phyloP scores from a whole-genome alignment of 2,797 vertebrate genomes.

The Microctenopoma lineatum region DNA sequence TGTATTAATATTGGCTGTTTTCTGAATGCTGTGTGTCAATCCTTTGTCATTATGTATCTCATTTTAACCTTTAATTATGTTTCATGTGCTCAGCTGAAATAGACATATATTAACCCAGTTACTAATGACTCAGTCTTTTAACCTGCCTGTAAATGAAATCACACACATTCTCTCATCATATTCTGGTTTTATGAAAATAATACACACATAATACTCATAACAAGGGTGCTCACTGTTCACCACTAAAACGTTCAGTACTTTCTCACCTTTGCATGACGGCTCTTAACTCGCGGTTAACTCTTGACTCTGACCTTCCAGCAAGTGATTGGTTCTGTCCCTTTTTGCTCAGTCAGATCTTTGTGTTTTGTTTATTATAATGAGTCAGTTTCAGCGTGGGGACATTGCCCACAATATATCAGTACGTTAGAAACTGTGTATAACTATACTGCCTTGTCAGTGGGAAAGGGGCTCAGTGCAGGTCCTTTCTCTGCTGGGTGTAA shows the following conservation, averaged over 20 bases:
- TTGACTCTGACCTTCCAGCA: conserved; percentile 1
- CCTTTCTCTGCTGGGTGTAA: conserved; percentile 53
- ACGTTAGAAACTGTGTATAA: conserved; percentile 57
- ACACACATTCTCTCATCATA: neutral
- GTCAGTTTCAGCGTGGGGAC: conserved; percentile 32
- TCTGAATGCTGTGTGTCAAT: conserved; percentile 18
- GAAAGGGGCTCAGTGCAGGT: conserved; percentile 57
- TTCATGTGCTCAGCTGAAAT: conserved; percentile 7
- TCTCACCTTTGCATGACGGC: conserved; percentile 14
- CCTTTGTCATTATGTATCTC: conserved; percentile 13
- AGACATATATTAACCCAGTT: conserved; percentile 3
- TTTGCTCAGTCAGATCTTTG: conserved; percentile 42
- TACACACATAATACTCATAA: neutral
- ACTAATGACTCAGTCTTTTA: conserved; percentile 7
- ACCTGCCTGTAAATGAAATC: conserved; percentile 21
- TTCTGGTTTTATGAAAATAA: neutral
- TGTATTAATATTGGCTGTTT: conserved; percentile 39
- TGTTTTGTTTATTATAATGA: too few relatives aligned
- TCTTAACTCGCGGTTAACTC: conserved; percentile 10
- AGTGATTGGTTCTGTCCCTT: conserved; percentile 15
- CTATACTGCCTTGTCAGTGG: conserved; percentile 59
- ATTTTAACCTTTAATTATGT: conserved; percentile 16
- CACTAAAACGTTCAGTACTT: neutral
- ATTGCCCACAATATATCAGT: conserved; percentile 43
- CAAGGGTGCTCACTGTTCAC: neutral